A percentile compares a stretch with the other conserved stretches of the same genome.
Evolutionary conservation across 1,140 invertebrate genomes (phyloP).

Genomic region (Drosophila micromelanica): DNA sequence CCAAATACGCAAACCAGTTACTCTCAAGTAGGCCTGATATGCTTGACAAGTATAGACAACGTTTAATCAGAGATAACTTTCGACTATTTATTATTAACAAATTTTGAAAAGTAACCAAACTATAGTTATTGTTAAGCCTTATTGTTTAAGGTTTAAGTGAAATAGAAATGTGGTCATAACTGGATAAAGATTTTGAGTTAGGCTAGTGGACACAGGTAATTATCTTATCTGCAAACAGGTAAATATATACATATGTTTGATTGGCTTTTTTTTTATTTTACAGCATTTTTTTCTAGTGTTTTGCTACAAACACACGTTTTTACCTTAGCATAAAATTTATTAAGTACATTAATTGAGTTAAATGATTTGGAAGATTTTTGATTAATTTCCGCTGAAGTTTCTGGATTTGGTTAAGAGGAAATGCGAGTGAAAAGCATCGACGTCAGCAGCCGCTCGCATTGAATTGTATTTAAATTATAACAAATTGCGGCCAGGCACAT

Average conservation of each 20-base stretch:
- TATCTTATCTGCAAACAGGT: no score
- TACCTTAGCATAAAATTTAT: no score
- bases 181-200: neutral
- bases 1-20: conserved; percentile 66
- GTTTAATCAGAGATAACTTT: conserved; percentile 6
- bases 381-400: no score
- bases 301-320: no score
- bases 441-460: conserved; percentile 60
- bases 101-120: neutral
- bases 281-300: no score
- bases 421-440: conserved; percentile 16
- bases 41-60: conserved; percentile 41
- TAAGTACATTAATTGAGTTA: no score
- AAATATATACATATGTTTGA: no score
- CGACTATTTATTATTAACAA: conserved; percentile 14
- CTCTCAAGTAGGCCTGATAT: conserved; percentile 43
- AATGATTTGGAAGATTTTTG: no score
- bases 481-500: conserved; percentile 69
- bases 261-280: no score
- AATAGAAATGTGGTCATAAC: neutral
- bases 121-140: neutral
- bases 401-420: conserved; percentile 1
- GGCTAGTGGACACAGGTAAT: neutral
- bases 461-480: conserved; percentile 82
- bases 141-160: neutral